Base-by-base conservation (phyloP, 2,113 vertebrate species). In the Varanus salvator region DNA sequence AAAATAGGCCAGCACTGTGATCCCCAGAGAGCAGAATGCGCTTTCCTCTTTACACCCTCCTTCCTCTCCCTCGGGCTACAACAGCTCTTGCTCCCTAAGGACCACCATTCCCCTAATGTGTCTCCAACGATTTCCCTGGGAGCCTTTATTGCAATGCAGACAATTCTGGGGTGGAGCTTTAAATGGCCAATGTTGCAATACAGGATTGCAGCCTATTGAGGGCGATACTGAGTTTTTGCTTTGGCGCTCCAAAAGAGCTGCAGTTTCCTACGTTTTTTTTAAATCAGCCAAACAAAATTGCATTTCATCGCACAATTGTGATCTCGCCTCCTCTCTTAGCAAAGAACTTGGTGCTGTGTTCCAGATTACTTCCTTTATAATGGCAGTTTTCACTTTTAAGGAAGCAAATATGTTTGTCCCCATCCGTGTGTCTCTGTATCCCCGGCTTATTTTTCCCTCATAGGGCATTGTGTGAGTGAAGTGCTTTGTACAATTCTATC, bases 31-130 rank as follows among this genome's bases (percentile, higher is more conserved):
- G 17, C 76, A 27, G 25, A 44, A 29, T 29, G 89, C 34, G 19
- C 7, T 6, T 19, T 19, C 8, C 54, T 12, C 50, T 72, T 34
- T 31, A 3, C 17, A 8, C 5, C 52, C 54, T n/a, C 6, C 9
- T 19, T 29, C 17, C 29, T 12, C 14, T 7, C 29, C 4, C 31
- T 31, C 11, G 68, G 4, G 1, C 27, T 68, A 11, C n/a, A 83
- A 81, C 3, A 77, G 82, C 54, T 48, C 34, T 83, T 72, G 1
- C 5, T 76, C 21, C 87, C 91, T 0, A 4, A 34, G 50, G 48
- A 66, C 69, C 31, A 77, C 48, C 31, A 25, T 85, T 85, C 90
- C 89, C 90, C 88, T 82, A 44, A 85, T 1, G 64, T 60, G 6
- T 0, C 0, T 8, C 9, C 0, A 12, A 8, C 52, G 7, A 1